A percentile compares a stretch with the other conserved stretches of the same genome.
These are phyloP conservation scores for Nymphalis urticae DNA, from an alignment of 2,888 invertebrate species.

Conservation along the genomic window DNA sequence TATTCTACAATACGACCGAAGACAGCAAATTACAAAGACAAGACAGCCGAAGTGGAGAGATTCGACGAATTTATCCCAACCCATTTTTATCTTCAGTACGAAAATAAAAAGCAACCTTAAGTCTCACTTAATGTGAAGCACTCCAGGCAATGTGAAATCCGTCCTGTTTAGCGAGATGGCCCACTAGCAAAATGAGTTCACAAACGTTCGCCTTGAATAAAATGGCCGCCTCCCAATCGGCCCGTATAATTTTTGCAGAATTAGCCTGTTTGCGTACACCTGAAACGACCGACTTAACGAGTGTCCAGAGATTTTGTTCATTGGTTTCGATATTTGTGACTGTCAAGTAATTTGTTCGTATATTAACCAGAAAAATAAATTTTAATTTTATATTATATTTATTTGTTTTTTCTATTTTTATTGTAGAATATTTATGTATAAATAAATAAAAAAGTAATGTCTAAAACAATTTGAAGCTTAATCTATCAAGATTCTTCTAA, in stretches of 20 bases:
- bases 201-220: conserved; percentile 29
- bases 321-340: conserved; percentile 2
- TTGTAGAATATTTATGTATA: too few relatives aligned
- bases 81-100: conserved; percentile 27
- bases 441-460: too few relatives aligned
- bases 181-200: conserved; percentile 33
- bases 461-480: too few relatives aligned
- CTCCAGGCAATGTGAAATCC: conserved; percentile 28
- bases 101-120: conserved; percentile 34
- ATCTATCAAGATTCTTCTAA: too few relatives aligned
- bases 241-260: conserved; percentile 33
- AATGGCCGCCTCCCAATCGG: conserved; percentile 23
- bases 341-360: background rate
- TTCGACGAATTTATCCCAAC: conserved; percentile 31
- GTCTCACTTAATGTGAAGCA: conserved; percentile 32
- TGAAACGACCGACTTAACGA: conserved; percentile 5
- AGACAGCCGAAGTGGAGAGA: conserved; percentile 23
- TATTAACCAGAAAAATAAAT: background rate
- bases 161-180: conserved; percentile 20
- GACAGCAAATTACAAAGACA: conserved; percentile 5
- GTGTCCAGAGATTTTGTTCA: background rate
- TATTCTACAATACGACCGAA: background rate
- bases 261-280: conserved; percentile 35
- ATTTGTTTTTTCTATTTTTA: too few relatives aligned
- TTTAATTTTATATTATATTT: background rate